phyloP scores from a whole-genome alignment of 1,140 invertebrate species.

The Linepithema humile region DNA sequence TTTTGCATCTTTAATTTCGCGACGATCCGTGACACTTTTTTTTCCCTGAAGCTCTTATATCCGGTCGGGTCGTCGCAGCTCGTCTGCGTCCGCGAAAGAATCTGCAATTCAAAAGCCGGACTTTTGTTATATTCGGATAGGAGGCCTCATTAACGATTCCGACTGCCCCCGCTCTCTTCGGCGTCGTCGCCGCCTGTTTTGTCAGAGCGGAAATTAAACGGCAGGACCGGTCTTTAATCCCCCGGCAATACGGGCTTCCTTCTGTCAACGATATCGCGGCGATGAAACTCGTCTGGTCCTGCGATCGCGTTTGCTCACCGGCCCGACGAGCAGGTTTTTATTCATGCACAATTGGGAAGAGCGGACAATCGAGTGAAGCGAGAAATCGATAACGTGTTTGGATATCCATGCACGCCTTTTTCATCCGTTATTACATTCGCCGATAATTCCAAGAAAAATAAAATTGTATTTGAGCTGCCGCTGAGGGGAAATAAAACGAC shows the following conservation, averaged over 20 bases:
- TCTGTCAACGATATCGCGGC: conserved; percentile 35
- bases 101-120: conserved; percentile 67
- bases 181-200: conserved; percentile 52
- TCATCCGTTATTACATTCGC: conserved; percentile 1
- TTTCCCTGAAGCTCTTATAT: not conserved
- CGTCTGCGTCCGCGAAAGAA: conserved; percentile 15
- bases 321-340: conserved; percentile 13
- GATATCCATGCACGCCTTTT: not conserved
- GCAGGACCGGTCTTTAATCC: conserved; percentile 54
- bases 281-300: conserved; percentile 1
- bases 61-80: conserved; percentile 1
- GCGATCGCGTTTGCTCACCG: not conserved
- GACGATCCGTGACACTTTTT: conserved; percentile 17
- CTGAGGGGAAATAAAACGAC: not conserved
- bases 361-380: not conserved
- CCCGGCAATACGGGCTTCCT: conserved; percentile 42
- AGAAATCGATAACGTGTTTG: not conserved
- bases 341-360: conserved; percentile 31
- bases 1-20: conserved; percentile 17
- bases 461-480: not conserved
- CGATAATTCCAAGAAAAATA: not conserved
- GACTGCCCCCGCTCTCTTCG: not conserved
- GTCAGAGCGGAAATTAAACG: conserved; percentile 67
- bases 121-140: conserved; percentile 59
- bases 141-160: conserved; percentile 69